Percentiles rank a stretch among this genome's conserved stretches.
These are phyloP conservation scores for Pogonocichla stellata DNA, from an alignment of 2,113 vertebrate genomes.

Conservation along the genomic window DNA sequence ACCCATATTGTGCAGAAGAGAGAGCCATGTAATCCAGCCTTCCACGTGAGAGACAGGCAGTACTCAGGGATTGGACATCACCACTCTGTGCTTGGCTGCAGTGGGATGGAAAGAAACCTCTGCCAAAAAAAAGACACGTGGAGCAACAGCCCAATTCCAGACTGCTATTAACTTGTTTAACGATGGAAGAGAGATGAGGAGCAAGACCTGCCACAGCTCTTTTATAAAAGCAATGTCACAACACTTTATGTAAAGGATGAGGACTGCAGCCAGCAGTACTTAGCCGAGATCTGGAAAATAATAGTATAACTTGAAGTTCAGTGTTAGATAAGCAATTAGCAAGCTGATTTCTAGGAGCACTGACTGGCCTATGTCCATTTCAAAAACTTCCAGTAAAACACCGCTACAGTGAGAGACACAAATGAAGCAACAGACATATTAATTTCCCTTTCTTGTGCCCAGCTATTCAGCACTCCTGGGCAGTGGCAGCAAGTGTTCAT, in stretches of 20 bases:
- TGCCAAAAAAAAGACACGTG: neutral
- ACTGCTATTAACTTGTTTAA: slow-evolving; percentile 5
- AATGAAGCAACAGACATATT: neutral
- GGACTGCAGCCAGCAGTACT: neutral
- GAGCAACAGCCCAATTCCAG: neutral
- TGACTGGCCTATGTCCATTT: neutral
- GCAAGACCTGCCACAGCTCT: neutral
- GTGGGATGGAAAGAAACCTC: neutral
- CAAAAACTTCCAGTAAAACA: neutral
- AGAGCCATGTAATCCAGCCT: neutral
- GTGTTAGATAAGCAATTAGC: neutral
- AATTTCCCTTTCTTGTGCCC: neutral
- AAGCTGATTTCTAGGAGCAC: neutral
- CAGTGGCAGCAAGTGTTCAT: fast-evolving
- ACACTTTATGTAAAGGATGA: neutral
- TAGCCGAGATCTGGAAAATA: neutral
- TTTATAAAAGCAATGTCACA: neutral
- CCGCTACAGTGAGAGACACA: neutral
- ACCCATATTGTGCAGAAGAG: neutral
- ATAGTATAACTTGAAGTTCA: neutral
- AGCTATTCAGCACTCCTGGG: neutral
- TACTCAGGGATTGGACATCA: neutral
- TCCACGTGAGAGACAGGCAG: neutral
- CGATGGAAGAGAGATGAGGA: neutral
- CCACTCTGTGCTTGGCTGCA: neutral